Conservation (phyloP, 2,113 vertebrate species). For the Lophotis ruficrista region DNA sequence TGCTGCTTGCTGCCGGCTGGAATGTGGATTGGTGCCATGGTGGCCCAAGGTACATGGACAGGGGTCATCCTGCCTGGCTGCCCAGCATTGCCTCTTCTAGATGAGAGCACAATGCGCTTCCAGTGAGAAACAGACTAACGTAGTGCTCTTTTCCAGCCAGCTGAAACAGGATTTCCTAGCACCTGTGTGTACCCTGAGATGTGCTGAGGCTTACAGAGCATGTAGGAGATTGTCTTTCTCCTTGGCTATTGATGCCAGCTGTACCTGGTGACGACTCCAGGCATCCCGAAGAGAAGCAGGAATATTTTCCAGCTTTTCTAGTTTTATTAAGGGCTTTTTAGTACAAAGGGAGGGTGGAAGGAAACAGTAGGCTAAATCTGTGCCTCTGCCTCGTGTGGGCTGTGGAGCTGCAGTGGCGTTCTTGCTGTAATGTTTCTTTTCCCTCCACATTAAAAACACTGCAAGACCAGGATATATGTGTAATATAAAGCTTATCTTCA, state of each 20-base stretch:
- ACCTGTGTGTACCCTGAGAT: background rate
- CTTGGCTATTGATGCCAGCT: background rate
- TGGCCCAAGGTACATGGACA: background rate
- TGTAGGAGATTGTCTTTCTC: background rate
- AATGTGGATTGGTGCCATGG: too few relatives aligned
- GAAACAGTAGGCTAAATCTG: background rate
- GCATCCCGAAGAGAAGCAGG: background rate
- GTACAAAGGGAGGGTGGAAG: background rate
- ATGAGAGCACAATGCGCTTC: background rate
- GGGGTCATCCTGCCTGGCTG: background rate
- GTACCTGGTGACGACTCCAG: rapidly evolving
- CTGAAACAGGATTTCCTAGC: background rate
- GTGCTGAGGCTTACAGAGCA: background rate
- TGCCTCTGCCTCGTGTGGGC: background rate
- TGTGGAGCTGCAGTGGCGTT: background rate
- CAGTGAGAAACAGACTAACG: background rate
- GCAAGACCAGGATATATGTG: background rate
- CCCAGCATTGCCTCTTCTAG: background rate
- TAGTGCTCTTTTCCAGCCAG: background rate
- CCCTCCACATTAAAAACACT: background rate
- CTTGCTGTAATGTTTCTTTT: background rate
- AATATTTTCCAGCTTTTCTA: background rate
- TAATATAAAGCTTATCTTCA: background rate
- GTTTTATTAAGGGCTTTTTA: background rate
- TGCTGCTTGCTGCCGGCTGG: background rate